Evolutionary conservation across 2,888 invertebrate genomes (phyloP).

Genomic region (Drosophila crucigera): DNA sequence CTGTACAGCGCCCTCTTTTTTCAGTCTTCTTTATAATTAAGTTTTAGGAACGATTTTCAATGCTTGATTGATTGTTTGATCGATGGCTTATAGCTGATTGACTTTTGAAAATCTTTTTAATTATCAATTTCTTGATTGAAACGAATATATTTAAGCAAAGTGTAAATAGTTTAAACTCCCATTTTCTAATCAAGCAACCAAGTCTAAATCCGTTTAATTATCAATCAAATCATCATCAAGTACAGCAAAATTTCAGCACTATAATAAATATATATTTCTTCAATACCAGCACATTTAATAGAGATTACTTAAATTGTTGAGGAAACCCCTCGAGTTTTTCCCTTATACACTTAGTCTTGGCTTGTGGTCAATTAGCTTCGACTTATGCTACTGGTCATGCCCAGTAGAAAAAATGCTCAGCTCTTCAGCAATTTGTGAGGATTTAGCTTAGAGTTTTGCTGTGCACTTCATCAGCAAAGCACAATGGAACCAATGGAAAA

Average conservation of each 20-base stretch:
- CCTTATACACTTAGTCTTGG: conserved; percentile 2
- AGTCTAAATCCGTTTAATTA: neutral
- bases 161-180: neutral
- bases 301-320: conserved; percentile 2
- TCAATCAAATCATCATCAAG: neutral
- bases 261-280: neutral
- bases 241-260: neutral
- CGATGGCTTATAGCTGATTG: neutral
- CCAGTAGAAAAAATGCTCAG: neutral
- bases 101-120: neutral
- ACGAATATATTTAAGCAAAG: neutral
- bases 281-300: neutral
- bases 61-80: neutral
- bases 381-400: conserved; percentile 17
- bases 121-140: neutral
- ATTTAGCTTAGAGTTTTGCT: conserved; percentile 35
- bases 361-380: conserved; percentile 50
- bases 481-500: conserved; percentile 3
- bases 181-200: neutral
- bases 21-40: neutral
- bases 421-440: conserved; percentile 20
- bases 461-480: conserved; percentile 6
- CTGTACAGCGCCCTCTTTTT: neutral
- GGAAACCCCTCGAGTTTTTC: neutral
- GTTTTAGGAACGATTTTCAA: neutral